Evolutionary conservation across 2,797 vertebrate genomes (phyloP).

Genomic region (Sebastolobus alascanus): DNA sequence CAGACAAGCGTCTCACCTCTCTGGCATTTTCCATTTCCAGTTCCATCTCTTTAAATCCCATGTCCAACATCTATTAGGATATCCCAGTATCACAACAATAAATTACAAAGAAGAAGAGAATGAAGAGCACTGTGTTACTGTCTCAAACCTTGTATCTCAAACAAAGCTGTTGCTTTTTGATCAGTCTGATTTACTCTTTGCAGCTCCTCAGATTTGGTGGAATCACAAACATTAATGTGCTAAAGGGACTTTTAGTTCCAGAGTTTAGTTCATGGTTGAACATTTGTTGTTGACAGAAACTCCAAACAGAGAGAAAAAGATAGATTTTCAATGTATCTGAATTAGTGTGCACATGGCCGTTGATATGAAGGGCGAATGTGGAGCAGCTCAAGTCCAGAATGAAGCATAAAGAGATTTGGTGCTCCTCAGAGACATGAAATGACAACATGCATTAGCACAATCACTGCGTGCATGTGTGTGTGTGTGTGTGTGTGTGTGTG

Average conservation of each 20-base stretch:
- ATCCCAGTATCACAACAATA: neutral
- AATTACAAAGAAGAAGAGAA: neutral
- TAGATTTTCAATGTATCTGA: neutral
- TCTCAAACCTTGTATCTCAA: neutral
- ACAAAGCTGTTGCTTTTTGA: neutral
- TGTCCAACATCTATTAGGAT: neutral
- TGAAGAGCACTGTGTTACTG: neutral
- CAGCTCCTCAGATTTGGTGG: neutral
- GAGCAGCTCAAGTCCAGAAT: conserved; percentile 31
- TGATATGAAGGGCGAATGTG: conserved; percentile 40
- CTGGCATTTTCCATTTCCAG: neutral
- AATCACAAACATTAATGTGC: neutral
- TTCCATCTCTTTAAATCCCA: neutral
- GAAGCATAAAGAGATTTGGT: conserved; percentile 36
- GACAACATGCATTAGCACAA: conserved; percentile 53
- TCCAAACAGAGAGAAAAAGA: neutral
- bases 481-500: conserved; percentile 10
- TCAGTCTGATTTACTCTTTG: neutral
- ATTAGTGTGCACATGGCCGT: conserved; percentile 16
- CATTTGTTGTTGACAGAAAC: neutral
- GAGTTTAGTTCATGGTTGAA: neutral
- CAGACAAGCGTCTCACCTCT: neutral
- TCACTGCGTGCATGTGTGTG: conserved; percentile 17
- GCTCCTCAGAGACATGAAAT: conserved; percentile 52
- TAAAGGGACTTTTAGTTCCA: neutral